phyloP scores from a whole-genome alignment of 2,113 vertebrate genomes.

The Mobula hypostoma region DNA sequence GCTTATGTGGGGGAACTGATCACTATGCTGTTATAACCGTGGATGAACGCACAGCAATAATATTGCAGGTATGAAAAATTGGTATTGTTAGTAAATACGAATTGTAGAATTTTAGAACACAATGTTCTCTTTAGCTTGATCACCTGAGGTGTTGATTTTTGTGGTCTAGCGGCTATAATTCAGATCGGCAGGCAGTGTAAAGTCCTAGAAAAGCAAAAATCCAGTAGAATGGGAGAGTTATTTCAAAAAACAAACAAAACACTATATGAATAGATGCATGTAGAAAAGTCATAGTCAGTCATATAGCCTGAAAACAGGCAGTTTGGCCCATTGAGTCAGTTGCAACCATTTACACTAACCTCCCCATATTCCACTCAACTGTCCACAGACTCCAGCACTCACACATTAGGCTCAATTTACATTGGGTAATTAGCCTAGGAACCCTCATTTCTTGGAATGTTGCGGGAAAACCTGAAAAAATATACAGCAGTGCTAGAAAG shows the following conservation, averaged over 20 bases:
- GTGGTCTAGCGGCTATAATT: not conserved
- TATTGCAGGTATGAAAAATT: constrained; percentile 74
- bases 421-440: no score
- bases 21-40: constrained; percentile 72
- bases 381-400: no score
- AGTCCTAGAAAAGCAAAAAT: not conserved
- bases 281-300: no score
- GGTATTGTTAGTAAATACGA: not conserved
- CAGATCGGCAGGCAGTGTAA: not conserved
- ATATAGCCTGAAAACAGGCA: no score
- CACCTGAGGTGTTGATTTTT: not conserved
- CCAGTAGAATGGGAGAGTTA: not conserved
- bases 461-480: no score
- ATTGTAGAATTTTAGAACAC: not conserved
- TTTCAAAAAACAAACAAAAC: not conserved
- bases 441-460: no score
- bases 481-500: no score
- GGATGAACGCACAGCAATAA: constrained; percentile 71
- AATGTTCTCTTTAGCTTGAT: not conserved
- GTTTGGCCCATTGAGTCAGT: no score
- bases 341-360: no score
- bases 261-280: no score
- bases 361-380: no score
- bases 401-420: no score
- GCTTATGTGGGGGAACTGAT: constrained; percentile 62